Conservation (phyloP, 2,797 vertebrate genomes). For the Orientallactaga sibirica region DNA sequence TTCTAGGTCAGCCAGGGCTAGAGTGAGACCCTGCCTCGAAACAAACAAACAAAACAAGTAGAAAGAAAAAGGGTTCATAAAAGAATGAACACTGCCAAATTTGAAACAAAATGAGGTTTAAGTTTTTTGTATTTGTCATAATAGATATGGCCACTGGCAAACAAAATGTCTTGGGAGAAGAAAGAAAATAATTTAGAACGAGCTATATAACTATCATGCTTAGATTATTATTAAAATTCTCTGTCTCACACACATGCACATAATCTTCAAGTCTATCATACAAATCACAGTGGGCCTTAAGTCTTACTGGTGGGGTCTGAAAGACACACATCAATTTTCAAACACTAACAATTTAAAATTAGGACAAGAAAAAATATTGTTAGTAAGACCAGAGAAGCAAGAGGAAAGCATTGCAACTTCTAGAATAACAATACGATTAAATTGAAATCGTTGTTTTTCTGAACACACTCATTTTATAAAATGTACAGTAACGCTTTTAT, state of each 20-base stretch:
- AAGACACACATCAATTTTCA: conserved; percentile 78
- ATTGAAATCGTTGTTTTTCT: conserved; percentile 87
- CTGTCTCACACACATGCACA: background rate
- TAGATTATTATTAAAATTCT: conserved; percentile 59
- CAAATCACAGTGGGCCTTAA: conserved; percentile 73
- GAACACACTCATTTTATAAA: conserved; percentile 87
- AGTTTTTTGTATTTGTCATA: background rate
- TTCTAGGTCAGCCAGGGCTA: too few relatives aligned
- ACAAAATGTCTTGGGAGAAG: conserved; percentile 80
- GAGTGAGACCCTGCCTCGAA: too few relatives aligned
- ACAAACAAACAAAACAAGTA: background rate
- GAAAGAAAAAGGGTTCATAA: background rate
- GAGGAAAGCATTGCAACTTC: conserved; percentile 76
- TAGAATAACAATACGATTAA: conserved; percentile 86
- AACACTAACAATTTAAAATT: conserved; percentile 85
- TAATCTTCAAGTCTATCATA: conserved; percentile 79
- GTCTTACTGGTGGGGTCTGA: conserved; percentile 56
- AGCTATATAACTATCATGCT: conserved; percentile 53
- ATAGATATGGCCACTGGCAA: conserved; percentile 74
- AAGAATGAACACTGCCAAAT: background rate
- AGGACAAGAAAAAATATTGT: conserved; percentile 82
- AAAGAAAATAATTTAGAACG: conserved; percentile 77
- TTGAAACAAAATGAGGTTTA: conserved; percentile 3
- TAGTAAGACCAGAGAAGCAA: conserved; percentile 69
- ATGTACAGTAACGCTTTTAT: conserved; percentile 89